phyloP scores from a whole-genome alignment of 2,888 invertebrate genomes.

The Tetragnatha montana region DNA sequence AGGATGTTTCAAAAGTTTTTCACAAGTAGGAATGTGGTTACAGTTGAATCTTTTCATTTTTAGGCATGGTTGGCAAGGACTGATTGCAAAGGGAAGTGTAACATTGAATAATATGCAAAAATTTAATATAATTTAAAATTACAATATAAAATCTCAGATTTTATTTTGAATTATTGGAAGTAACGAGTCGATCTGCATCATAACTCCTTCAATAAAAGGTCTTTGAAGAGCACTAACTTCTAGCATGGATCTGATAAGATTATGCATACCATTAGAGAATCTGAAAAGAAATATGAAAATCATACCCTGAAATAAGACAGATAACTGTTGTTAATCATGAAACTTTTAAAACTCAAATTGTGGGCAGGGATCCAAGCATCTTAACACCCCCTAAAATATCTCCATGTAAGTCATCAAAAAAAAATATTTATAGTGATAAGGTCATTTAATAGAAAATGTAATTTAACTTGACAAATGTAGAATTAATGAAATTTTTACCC shows the following conservation, averaged over 20 bases:
- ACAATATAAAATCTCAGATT: conserved; percentile 13
- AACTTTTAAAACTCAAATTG: not conserved
- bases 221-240: conserved; percentile 86
- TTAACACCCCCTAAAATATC: no score
- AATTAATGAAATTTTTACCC: no score
- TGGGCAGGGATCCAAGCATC: no score
- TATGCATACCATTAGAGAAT: conserved; percentile 82
- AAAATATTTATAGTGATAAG: no score
- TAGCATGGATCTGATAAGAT: conserved; percentile 83
- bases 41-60: not conserved
- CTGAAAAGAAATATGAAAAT: conserved; percentile 73
- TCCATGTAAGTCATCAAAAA: no score
- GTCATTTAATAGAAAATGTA: no score
- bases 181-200: conserved; percentile 75
- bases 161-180: conserved; percentile 57
- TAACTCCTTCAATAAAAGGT: conserved; percentile 85
- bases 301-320: not conserved
- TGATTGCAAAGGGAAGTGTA: not conserved
- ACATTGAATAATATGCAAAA: not conserved
- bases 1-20: not conserved
- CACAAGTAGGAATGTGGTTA: not conserved
- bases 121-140: not conserved
- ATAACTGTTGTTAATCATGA: not conserved
- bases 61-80: not conserved
- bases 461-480: no score